phyloP scores from a whole-genome alignment of 2,113 vertebrate genomes.

The Sylvicapra grimmia region DNA sequence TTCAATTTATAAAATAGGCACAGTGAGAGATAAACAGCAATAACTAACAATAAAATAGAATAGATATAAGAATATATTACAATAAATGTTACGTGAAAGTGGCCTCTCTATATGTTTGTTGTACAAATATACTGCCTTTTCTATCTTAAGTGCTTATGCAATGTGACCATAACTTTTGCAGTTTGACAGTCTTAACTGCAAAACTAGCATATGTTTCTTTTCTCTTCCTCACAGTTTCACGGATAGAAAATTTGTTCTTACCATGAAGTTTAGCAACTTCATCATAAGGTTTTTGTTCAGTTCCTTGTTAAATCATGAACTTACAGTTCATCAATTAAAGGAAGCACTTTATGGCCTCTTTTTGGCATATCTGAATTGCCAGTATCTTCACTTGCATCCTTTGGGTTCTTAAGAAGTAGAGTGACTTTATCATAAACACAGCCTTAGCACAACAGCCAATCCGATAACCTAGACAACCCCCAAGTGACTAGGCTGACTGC shows the following conservation, averaged over 20 bases:
- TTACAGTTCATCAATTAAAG: background rate
- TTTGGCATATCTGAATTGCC: background rate
- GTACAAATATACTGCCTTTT: background rate
- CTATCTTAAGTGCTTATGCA: background rate
- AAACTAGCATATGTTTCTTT: background rate
- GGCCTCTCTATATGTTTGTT: background rate
- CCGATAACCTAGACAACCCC: fast-evolving
- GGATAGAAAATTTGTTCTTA: background rate
- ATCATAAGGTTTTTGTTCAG: background rate
- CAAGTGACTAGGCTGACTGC: fast-evolving
- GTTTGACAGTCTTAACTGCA: background rate
- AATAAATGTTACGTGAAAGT: background rate
- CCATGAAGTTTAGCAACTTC: background rate
- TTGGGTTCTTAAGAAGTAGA: background rate
- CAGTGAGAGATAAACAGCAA: background rate
- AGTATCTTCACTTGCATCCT: too few relatives aligned
- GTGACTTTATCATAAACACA: background rate
- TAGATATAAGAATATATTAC: background rate
- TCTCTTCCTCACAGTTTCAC: background rate
- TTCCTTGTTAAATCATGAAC: background rate
- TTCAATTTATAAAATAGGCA: background rate
- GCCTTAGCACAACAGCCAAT: background rate
- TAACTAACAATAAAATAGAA: background rate
- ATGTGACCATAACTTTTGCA: background rate
- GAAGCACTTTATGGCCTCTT: background rate